Evolutionary conservation across 2,113 vertebrate genomes (phyloP).

Genomic region (Prionailurus bengalensis): DNA sequence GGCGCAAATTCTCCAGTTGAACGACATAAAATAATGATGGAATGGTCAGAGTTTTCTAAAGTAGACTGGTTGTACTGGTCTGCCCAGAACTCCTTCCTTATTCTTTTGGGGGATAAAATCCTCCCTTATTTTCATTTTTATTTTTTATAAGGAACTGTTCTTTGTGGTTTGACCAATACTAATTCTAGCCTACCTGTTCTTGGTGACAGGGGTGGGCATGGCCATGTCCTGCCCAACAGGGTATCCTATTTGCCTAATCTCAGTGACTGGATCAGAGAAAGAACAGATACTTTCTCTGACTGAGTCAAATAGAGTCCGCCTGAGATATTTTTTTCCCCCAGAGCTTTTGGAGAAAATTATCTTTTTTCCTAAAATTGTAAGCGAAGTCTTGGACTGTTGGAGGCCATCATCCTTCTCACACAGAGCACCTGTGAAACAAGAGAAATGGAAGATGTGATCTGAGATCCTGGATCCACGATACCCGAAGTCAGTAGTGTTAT

Average conservation of each 20-base stretch:
- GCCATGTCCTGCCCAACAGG: not conserved
- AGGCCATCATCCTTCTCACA: not conserved
- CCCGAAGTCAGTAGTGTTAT: not conserved
- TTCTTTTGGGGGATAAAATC: not conserved
- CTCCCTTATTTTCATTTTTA: not conserved
- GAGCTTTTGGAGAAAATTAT: not conserved
- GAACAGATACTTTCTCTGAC: not conserved
- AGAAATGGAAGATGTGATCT: not conserved
- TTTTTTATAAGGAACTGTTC: not conserved
- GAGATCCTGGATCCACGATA: not conserved
- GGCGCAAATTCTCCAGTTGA: not conserved
- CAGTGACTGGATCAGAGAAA: not conserved
- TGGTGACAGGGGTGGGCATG: not conserved
- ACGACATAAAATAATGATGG: not conserved
- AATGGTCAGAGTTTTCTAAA: not conserved
- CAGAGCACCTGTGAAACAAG: not conserved
- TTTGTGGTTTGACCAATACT: not conserved
- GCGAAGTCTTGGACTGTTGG: not conserved
- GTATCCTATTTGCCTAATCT: not conserved
- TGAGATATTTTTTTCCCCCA: not conserved
- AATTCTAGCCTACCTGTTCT: not conserved
- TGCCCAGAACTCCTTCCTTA: not conserved
- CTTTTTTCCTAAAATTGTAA: not conserved
- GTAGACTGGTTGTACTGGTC: not conserved
- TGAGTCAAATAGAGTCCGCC: not conserved